Evolutionary conservation across 2,113 vertebrate species (phyloP), one percentile per base, ranked within the genome.

Genomic region (Pleuronectes platessa): DNA sequence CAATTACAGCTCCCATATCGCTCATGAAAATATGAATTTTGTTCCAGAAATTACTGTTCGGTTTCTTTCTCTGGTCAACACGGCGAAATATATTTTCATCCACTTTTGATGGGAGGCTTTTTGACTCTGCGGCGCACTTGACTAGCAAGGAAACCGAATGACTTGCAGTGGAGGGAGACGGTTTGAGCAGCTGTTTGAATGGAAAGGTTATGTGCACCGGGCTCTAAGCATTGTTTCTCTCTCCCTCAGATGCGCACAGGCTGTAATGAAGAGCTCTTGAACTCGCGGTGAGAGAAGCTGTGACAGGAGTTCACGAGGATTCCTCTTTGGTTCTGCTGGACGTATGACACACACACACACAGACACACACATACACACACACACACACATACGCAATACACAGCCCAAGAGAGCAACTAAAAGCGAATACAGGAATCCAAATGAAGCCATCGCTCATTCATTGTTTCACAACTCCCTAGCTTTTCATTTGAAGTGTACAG

Each of bases 301-400:
- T 94, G 95, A 95, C 95, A 95, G 93, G 89, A 91, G 95, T 96
- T 94, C 95, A 94, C 90, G 92, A 95, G 94, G 94, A 96, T 90
- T 85, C 95, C 95, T 93, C 85, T 88, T 78, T 91, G 85, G 84
- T 75, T 81, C 79, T 74, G 71, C 61, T 86, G 84, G 86, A 84
- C 76, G 58, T 61, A 53, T 5, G 3, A 77, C 62, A 62, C 76
- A 62, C 47, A 79, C 70, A 86, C 71, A 69, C 73, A 68, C 42
- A 71, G 4, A 77, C 47, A 71, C 63, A 42, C 67, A 56, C 60
- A 18, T n/a, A 31, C 10, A n/a, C 73, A 62, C 60, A 73, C 67
- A 71, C 40, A 59, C 35, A 0, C 13, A 14, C 20, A 8, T 15
- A 13, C 27, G 54, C 1, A 23, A 64, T 61, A 62, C 60, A 71